phyloP scores from a whole-genome alignment of 2,797 vertebrate species.

The Oreortyx pictus region DNA sequence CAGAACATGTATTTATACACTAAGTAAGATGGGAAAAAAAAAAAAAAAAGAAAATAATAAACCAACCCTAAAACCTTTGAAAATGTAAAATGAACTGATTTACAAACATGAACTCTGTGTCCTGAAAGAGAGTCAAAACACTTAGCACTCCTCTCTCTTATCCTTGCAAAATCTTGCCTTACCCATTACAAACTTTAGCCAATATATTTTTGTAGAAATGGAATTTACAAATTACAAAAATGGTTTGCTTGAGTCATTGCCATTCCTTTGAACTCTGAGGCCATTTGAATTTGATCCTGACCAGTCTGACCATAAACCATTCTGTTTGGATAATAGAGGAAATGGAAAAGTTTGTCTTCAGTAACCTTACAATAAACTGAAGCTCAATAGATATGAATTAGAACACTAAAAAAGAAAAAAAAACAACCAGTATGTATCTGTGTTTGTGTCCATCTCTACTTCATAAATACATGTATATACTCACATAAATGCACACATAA shows the following conservation, averaged over 20 bases:
- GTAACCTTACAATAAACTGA: slow-evolving; percentile 68
- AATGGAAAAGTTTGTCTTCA: slow-evolving; percentile 66
- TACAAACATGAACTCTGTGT: background rate
- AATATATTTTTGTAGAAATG: slow-evolving; percentile 53
- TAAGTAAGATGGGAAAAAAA: background rate
- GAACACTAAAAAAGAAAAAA: background rate
- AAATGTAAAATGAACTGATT: background rate
- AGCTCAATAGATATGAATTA: slow-evolving; percentile 58
- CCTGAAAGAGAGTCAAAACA: slow-evolving; percentile 45
- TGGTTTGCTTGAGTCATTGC: slow-evolving; percentile 53
- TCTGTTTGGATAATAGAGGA: slow-evolving; percentile 67
- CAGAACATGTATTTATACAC: background rate
- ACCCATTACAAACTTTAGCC: background rate
- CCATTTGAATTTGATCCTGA: slow-evolving; percentile 64
- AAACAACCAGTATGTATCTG: background rate
- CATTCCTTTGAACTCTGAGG: slow-evolving; percentile 67
- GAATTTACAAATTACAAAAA: slow-evolving; percentile 72
- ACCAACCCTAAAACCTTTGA: background rate
- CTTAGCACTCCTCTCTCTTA: slow-evolving; percentile 10
- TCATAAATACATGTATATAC: background rate
- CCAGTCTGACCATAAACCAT: slow-evolving; percentile 60
- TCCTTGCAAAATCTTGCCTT: slow-evolving; percentile 60
- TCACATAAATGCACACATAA: background rate
- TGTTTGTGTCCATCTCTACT: background rate
- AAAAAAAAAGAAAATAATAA: background rate